Evolutionary conservation across 2,797 vertebrate genomes (phyloP), one percentile per base, ranked within the genome.

Genomic region (Tolypeutes matacus): DNA sequence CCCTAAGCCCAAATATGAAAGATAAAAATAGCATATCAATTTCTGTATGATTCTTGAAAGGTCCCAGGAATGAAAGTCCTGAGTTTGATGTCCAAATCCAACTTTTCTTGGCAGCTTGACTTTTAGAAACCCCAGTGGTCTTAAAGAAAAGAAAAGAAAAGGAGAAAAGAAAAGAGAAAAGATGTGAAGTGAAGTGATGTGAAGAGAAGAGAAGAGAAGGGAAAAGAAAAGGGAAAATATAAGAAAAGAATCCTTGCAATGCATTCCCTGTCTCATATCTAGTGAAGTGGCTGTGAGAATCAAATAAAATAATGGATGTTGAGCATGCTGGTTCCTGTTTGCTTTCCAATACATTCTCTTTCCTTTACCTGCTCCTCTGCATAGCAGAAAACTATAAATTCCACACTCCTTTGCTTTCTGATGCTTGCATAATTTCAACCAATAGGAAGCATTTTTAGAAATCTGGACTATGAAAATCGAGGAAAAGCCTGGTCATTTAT

Each of bases 71-170:
- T 70, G 58, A 87, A 89, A 96, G 13, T 2, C 7, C 27, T 7
- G 53, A 29, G 7, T 87, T 69, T 77, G 34, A 77, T 13, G 27
- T 72, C 80, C 39, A 81, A 36, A 83, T 75, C 15, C 25, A 42
- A 86, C 25, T 83, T 56, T 91, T 96, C 7, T 93, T 65, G 81
- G 46, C 20, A 77, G 12, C 31, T 82, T 72, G 17, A 93, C 46
- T 58, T 86, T 93, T 89, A 56, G 42, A 69, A 89, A 83, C 4
- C 49, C 25, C n/a, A 67, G n/a, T 42, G 36, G 5, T 49, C 15
- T 92, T 76, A 17, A 34, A 34, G 49, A 23, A 14, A 8, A 29
- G 31, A 5, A n/a, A 15, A 39, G 20, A 76, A 36, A 77, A 70
- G 3, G 0, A 31, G 73, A 64, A 12, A 31, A 29, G 5, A 14